These are phyloP conservation scores for Frieseomelitta varia DNA, from an alignment of 1,140 invertebrate genomes.

Conservation along the genomic window DNA sequence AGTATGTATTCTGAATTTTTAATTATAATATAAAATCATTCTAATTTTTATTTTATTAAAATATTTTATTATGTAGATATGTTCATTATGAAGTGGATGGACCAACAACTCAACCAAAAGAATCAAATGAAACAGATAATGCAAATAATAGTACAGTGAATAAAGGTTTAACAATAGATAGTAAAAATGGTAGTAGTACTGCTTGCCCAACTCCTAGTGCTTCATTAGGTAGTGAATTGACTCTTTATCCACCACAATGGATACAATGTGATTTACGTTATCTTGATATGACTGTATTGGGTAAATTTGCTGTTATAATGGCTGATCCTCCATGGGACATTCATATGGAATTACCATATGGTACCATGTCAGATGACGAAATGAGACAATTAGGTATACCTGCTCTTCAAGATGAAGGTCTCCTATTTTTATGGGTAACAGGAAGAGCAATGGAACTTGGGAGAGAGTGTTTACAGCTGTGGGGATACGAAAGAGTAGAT, in stretches of 20 bases:
- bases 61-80: constrained; percentile 85
- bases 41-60: constrained; percentile 4
- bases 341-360: constrained; percentile 99
- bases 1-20: constrained; percentile 82
- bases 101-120: constrained; percentile 80
- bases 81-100: constrained; percentile 96
- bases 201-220: constrained; percentile 57
- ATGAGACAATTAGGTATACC: constrained; percentile 94
- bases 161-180: constrained; percentile 54
- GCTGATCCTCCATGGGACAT: constrained; percentile 99
- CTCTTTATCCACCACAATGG: constrained; percentile 95
- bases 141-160: constrained; percentile 36
- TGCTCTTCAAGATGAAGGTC: constrained; percentile 96
- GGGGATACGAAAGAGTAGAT: constrained; percentile 98
- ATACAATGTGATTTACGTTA: constrained; percentile 97
- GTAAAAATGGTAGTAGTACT: constrained; percentile 68
- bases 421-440: constrained; percentile 99
- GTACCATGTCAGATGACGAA: constrained; percentile 99
- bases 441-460: constrained; percentile 99
- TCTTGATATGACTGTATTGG: constrained; percentile 97
- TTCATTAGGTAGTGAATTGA: constrained; percentile 75
- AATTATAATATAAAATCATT: not conserved
- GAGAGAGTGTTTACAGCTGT: constrained; percentile 94
- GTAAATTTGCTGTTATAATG: constrained; percentile 96
- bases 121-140: constrained; percentile 72